Evolutionary conservation across 1,140 invertebrate genomes (phyloP).

Genomic region (Drosophila obscura): DNA sequence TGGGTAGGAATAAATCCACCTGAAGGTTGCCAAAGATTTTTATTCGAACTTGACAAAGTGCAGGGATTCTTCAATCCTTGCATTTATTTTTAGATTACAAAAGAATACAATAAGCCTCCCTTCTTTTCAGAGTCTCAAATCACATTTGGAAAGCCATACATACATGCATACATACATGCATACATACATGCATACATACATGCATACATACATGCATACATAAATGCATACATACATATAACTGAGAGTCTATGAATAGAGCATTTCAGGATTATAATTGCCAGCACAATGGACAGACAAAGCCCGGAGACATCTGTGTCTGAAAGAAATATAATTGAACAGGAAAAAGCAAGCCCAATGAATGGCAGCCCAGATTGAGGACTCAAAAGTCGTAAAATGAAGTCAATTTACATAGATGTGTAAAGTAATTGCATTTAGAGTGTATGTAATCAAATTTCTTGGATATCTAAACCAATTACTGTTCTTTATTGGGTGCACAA

Average conservation of each 20-base stretch:
- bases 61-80: not conserved
- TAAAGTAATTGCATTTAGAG: slow-evolving; percentile 14
- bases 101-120: slow-evolving; percentile 29
- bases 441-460: no score
- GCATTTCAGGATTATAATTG: slow-evolving; percentile 31
- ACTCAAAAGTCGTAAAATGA: slow-evolving; percentile 23
- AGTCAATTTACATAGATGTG: slow-evolving; percentile 12
- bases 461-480: no score
- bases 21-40: not conserved
- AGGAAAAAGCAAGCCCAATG: slow-evolving; percentile 22
- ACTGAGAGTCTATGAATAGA: slow-evolving; percentile 19
- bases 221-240: not conserved
- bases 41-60: no score
- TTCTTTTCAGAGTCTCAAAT: slow-evolving; percentile 18
- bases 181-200: not conserved
- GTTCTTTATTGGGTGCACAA: no score
- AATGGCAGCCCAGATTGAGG: slow-evolving; percentile 41
- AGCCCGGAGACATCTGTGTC: not conserved
- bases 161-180: slow-evolving; percentile 4
- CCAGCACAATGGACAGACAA: slow-evolving; percentile 44
- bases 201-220: not conserved
- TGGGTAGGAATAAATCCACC: slow-evolving; percentile 4
- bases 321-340: slow-evolving; percentile 30
- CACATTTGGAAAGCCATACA: slow-evolving; percentile 24
- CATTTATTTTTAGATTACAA: slow-evolving; percentile 27